phyloP scores from a whole-genome alignment of 2,113 vertebrate genomes.

The Ailuropoda melanoleuca region DNA sequence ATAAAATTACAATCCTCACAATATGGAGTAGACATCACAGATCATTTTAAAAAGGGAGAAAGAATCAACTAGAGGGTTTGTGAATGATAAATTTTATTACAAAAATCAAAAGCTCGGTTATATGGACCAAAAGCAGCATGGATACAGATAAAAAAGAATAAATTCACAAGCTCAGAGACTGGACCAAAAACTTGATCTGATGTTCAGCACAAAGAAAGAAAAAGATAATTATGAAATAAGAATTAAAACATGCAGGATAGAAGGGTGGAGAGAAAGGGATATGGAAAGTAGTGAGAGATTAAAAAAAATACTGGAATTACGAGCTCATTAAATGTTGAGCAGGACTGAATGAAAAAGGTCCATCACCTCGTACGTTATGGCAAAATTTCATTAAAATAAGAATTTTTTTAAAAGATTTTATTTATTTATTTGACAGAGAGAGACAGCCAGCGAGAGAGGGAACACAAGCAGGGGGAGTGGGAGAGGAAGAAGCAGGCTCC shows the following conservation, averaged over 20 bases:
- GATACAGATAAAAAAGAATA: background rate
- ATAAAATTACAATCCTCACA: background rate
- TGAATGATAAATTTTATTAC: background rate
- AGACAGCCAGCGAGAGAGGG: no score
- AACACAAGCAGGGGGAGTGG: no score
- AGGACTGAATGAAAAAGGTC: background rate
- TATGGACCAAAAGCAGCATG: background rate
- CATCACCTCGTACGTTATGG: background rate
- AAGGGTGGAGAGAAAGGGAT: background rate
- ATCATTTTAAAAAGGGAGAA: background rate
- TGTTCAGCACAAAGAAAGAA: background rate
- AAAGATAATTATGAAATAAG: background rate
- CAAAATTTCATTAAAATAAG: background rate
- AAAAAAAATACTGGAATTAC: background rate
- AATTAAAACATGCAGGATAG: background rate
- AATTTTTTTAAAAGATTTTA: no score
- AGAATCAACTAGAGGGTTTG: background rate
- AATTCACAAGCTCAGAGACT: background rate
- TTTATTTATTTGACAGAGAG: no score
- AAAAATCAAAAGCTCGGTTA: background rate
- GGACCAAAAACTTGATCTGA: background rate
- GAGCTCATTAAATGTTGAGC: background rate
- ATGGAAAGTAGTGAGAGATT: background rate
- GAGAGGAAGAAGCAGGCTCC: no score
- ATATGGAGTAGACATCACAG: background rate